A percentile compares a stretch with the other conserved stretches of the same genome.
These are phyloP conservation scores for Pomatorhinus ruficollis DNA, from an alignment of 2,113 vertebrate genomes.

Conservation along the genomic window DNA sequence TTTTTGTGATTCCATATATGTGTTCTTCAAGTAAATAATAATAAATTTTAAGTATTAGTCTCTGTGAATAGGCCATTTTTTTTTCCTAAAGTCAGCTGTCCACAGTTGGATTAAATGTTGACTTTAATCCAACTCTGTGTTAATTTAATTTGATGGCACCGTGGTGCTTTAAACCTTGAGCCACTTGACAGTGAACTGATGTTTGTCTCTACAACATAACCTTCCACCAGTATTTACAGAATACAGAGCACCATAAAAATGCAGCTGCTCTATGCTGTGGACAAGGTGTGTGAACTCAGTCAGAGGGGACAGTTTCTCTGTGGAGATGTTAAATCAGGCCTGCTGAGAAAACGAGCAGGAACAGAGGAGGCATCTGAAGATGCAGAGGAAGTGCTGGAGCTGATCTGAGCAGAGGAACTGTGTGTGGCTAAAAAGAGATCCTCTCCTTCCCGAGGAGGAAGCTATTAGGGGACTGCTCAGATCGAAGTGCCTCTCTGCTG, in stretches of 20 bases:
- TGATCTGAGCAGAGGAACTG: constrained; percentile 6
- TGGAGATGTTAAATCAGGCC: neutral
- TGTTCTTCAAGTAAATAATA: neutral
- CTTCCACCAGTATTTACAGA: neutral
- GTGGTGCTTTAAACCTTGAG: neutral
- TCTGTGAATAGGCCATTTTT: neutral
- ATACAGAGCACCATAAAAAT: neutral
- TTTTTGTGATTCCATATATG: neutral
- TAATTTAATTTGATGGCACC: neutral
- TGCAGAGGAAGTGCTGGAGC: constrained; percentile 44
- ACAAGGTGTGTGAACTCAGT: neutral
- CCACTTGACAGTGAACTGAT: neutral
- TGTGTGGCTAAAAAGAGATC: constrained; percentile 22
- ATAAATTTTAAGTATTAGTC: neutral
- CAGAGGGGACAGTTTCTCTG: neutral
- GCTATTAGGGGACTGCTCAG: neutral
- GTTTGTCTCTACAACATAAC: neutral
- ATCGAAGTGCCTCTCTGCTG: neutral
- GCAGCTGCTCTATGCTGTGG: neutral
- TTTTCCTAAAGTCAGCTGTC: neutral
- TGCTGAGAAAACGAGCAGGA: neutral
- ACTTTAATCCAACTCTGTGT: neutral
- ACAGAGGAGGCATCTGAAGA: neutral
- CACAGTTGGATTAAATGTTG: neutral
- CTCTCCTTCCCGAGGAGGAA: neutral